These are phyloP conservation scores for Archips xylosteana DNA, from an alignment of 2,888 invertebrate species.

Conservation along the genomic window DNA sequence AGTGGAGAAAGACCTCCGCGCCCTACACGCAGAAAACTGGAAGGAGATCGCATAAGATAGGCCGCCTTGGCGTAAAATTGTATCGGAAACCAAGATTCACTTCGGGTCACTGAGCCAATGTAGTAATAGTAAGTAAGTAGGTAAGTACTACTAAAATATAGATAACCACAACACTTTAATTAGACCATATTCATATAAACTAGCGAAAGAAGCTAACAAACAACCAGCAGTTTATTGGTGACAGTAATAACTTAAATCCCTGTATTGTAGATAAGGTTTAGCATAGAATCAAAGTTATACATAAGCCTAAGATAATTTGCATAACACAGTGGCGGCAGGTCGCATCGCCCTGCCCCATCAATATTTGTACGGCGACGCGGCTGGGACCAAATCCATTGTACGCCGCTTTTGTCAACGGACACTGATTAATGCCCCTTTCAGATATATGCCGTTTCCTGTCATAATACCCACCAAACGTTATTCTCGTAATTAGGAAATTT, in stretches of 20 bases:
- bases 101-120: too few relatives aligned
- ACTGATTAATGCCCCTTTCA: slow-evolving; percentile 64
- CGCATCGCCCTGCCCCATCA: slow-evolving; percentile 57
- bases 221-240: background rate
- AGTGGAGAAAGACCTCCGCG: too few relatives aligned
- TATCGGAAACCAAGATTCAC: too few relatives aligned
- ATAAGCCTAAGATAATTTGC: slow-evolving; percentile 20
- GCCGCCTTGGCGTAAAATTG: too few relatives aligned
- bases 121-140: too few relatives aligned
- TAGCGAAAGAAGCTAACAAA: background rate
- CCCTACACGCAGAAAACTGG: too few relatives aligned
- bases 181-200: too few relatives aligned
- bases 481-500: slow-evolving; percentile 24
- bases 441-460: slow-evolving; percentile 40
- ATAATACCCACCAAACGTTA: slow-evolving; percentile 36
- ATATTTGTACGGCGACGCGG: slow-evolving; percentile 53
- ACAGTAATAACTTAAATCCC: background rate
- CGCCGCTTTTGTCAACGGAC: slow-evolving; percentile 67
- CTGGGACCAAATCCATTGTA: slow-evolving; percentile 62
- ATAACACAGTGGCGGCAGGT: slow-evolving; percentile 42
- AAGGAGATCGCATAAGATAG: too few relatives aligned
- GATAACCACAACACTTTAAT: too few relatives aligned
- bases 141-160: too few relatives aligned
- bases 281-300: slow-evolving; percentile 1
- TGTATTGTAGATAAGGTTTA: background rate